A percentile compares a stretch with the other conserved stretches of the same genome.
Evolutionary conservation across 2,888 invertebrate species (phyloP).

Genomic region (Glaucopsyche alexis): DNA sequence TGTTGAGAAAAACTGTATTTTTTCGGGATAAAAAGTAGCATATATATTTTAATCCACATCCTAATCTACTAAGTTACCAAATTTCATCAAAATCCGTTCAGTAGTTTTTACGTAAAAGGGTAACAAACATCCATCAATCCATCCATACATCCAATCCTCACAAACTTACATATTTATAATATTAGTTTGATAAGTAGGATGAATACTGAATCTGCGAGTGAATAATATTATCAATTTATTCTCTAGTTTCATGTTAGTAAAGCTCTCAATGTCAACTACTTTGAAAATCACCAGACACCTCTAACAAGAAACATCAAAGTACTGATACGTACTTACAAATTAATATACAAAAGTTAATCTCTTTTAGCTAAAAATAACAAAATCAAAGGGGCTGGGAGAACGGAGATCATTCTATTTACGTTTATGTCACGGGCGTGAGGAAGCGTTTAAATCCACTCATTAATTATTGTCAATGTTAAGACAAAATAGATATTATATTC

Average conservation of each 20-base stretch:
- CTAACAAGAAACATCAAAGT: conserved; percentile 76
- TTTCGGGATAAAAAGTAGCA: too few species aligned
- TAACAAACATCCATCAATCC: too few species aligned
- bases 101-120: too few species aligned
- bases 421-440: conserved; percentile 81
- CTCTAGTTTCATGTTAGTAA: conserved; percentile 35
- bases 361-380: conserved; percentile 73
- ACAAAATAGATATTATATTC: conserved; percentile 79
- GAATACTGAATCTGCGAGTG: too few species aligned
- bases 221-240: not conserved
- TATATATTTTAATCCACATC: too few species aligned
- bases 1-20: too few species aligned
- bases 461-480: conserved; percentile 78
- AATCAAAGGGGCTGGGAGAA: conserved; percentile 76
- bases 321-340: conserved; percentile 68
- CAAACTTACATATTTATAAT: too few species aligned
- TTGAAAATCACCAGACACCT: conserved; percentile 71
- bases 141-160: too few species aligned
- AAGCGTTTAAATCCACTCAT: conserved; percentile 80
- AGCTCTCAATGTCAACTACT: conserved; percentile 47
- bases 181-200: too few species aligned
- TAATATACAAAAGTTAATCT: conserved; percentile 72
- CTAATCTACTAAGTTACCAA: too few species aligned
- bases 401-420: conserved; percentile 78
- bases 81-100: too few species aligned